Evolutionary conservation across 2,888 invertebrate species (phyloP), one percentile per base, ranked within the genome.

Genomic region (Aspidiotus destructor): DNA sequence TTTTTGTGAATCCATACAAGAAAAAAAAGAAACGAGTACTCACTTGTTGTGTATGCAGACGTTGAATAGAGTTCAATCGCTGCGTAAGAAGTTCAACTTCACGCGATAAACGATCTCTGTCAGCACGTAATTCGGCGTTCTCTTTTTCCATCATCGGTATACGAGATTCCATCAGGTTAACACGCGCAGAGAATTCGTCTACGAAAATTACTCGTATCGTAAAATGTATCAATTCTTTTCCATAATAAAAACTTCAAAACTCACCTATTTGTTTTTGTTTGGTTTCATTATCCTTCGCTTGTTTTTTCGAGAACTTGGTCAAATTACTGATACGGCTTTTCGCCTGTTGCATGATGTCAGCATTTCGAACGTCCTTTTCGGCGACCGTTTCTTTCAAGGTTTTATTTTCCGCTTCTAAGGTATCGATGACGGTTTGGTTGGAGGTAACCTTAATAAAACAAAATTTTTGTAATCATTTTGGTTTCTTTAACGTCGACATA

Each of bases 101-200:
- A 55, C 83, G 79, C 1, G 78, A 78, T 1, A 82, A 75, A 7
- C 79, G 77, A 40, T 79, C 78, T 70, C 80, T 78, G 57, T 84
- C 86, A 1, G 82, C 80, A 70, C 82, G 81, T 61, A 83, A 78
- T 73, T 87, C 86, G 60, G 82, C 79, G 73, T 86, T 82, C 74
- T 92, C 87, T 76, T 89, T 87, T 74, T 89, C 86, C 70, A 89
- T 73, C 42, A 87, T 81, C 60, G 84, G 80, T 61, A 88, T 79
- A 73, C 85, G 69, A 69, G 84, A 83, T 74, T 87, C 87, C 28
- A 87, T 79, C 8, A 84, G 81, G 44, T 81, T 81, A 16, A 86
- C 75, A 65, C 84, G 75, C 53, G 77, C 75, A 42, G 78, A 77
- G 28, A 41, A 48, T 54, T 68, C 68, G 13, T 68, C 68, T 68